phyloP scores from a whole-genome alignment of 2,113 vertebrate species.

The Tonatia bakeri region DNA sequence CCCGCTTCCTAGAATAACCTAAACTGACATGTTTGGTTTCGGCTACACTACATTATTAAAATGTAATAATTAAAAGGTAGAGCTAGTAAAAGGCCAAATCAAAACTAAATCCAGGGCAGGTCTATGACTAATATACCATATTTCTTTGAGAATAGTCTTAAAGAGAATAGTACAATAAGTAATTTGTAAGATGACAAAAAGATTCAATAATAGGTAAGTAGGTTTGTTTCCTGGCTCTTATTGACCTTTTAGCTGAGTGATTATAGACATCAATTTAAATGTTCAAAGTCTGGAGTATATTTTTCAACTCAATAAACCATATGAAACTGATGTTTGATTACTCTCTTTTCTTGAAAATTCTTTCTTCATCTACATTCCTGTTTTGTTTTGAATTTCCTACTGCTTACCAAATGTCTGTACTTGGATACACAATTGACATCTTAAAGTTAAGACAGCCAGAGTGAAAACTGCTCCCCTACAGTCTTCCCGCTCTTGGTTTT shows the following conservation, averaged over 20 bases:
- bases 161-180: not conserved
- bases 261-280: not conserved
- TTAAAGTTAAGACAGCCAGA: not conserved
- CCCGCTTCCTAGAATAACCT: not conserved
- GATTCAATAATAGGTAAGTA: not conserved
- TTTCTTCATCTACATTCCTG: not conserved
- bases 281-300: not conserved
- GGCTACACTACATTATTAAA: not conserved
- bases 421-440: not conserved
- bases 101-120: not conserved
- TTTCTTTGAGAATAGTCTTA: not conserved
- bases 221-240: not conserved
- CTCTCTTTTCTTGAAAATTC: not conserved
- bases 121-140: not conserved
- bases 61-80: not conserved
- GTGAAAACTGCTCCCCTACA: not conserved
- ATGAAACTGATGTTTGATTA: not conserved
- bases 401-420: not conserved
- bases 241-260: not conserved
- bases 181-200: not conserved
- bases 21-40: not conserved
- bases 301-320: not conserved
- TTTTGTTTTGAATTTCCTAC: not conserved
- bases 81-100: not conserved
- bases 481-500: not conserved